These are phyloP conservation scores for Thalpophila matura DNA, from an alignment of 2,888 invertebrate species.

Conservation along the genomic window DNA sequence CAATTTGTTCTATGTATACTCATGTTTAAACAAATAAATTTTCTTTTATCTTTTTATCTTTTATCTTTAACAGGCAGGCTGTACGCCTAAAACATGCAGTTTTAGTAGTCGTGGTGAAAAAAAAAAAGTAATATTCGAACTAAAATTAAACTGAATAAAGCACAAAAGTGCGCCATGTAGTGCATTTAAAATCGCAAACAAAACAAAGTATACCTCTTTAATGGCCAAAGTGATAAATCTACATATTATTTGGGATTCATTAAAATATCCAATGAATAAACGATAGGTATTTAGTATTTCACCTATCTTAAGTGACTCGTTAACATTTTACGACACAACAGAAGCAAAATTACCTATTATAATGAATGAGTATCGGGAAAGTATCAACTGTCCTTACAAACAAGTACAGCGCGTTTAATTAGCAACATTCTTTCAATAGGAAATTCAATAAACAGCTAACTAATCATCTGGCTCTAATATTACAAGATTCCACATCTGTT, in stretches of 20 bases:
- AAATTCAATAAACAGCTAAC: conserved; percentile 20
- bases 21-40: too few species aligned
- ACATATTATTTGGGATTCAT: neutral
- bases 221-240: too few species aligned
- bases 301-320: neutral
- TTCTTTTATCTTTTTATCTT: too few species aligned
- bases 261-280: neutral
- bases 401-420: conserved; percentile 20
- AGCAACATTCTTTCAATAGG: conserved; percentile 15
- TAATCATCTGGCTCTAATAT: conserved; percentile 8
- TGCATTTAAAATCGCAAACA: too few species aligned
- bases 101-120: too few species aligned
- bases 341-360: neutral
- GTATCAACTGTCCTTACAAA: conserved; percentile 18
- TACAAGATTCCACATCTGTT: conserved; percentile 7
- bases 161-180: too few species aligned
- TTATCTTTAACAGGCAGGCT: too few species aligned
- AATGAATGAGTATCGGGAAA: conserved; percentile 19
- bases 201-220: too few species aligned
- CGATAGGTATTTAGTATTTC: neutral
- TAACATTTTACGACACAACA: conserved; percentile 18
- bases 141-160: too few species aligned
- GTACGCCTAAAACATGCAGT: too few species aligned
- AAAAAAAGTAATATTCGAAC: too few species aligned
- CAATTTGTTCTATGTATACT: too few species aligned